A percentile compares a stretch with the other conserved stretches of the same genome.
phyloP scores from a whole-genome alignment of 1,140 invertebrate genomes.

The Drosophila erecta region DNA sequence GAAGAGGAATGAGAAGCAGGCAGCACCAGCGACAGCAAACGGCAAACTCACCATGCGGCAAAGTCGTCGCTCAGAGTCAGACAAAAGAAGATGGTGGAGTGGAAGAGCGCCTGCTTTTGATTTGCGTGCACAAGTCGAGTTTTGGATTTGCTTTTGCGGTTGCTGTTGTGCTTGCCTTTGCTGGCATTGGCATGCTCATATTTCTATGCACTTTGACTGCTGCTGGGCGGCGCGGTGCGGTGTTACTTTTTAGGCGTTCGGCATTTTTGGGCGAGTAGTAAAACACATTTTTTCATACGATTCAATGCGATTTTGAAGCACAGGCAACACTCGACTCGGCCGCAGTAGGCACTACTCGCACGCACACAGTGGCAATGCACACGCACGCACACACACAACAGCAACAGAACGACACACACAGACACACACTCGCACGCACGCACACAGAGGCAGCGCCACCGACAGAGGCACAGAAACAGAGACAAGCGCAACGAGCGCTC shows the following conservation, averaged over 20 bases:
- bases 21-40: conserved; percentile 20
- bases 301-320: conserved; percentile 4
- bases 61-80: conserved; percentile 69
- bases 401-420: conserved; percentile 16
- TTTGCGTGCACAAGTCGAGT: conserved; percentile 73
- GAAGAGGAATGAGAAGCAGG: conserved; percentile 18
- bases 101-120: conserved; percentile 65
- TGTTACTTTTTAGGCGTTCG: conserved; percentile 10
- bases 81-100: conserved; percentile 83
- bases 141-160: conserved; percentile 23
- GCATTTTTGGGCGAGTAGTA: conserved; percentile 14
- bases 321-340: conserved; percentile 6
- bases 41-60: conserved; percentile 80
- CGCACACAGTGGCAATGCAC: conserved; percentile 34
- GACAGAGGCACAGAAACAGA: conserved; percentile 28
- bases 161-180: neutral
- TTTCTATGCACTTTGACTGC: conserved; percentile 25
- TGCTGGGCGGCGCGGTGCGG: conserved; percentile 11
- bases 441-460: conserved; percentile 1
- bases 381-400: conserved; percentile 22
- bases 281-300: conserved; percentile 56
- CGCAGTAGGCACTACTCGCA: conserved; percentile 34
- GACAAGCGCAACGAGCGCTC: conserved; percentile 58
- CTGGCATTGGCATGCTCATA: conserved; percentile 3
- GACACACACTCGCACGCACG: conserved; percentile 28